Evolutionary conservation across 2,797 vertebrate species (phyloP).

Genomic region (Danio jaintianensis): DNA sequence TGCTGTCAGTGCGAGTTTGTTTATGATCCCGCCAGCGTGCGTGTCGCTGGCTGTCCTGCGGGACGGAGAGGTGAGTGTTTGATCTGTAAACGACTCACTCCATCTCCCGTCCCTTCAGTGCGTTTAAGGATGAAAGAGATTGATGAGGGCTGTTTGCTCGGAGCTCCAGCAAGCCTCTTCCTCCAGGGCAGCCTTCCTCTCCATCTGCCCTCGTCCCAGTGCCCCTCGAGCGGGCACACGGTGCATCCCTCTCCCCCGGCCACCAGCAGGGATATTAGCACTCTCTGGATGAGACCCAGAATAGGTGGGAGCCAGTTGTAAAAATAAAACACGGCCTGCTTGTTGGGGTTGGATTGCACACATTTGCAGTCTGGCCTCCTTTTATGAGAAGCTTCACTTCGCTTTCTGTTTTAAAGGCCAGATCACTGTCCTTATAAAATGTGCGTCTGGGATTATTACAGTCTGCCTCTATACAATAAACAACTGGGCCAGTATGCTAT

Average conservation of each 20-base stretch:
- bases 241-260: conserved; percentile 21
- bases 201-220: conserved; percentile 57
- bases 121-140: conserved; percentile 67
- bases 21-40: background rate
- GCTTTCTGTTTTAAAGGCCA: conserved; percentile 9
- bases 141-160: conserved; percentile 71
- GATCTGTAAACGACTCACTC: conserved; percentile 67
- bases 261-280: conserved; percentile 28
- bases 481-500: background rate
- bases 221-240: conserved; percentile 58
- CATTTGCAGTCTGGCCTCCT: background rate
- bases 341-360: conserved; percentile 20
- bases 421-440: background rate
- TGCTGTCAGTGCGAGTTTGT: conserved; percentile 3
- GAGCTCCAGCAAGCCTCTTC: conserved; percentile 62
- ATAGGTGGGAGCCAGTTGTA: conserved; percentile 20
- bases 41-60: conserved; percentile 16
- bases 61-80: conserved; percentile 67
- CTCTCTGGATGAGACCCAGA: conserved; percentile 22
- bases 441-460: background rate
- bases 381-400: conserved; percentile 15
- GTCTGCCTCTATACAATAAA: background rate
- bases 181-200: conserved; percentile 34
- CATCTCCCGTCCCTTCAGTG: conserved; percentile 67
- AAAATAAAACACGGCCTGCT: conserved; percentile 31